phyloP scores from a whole-genome alignment of 2,888 invertebrate genomes.

The Sceliomorpha sp. region DNA sequence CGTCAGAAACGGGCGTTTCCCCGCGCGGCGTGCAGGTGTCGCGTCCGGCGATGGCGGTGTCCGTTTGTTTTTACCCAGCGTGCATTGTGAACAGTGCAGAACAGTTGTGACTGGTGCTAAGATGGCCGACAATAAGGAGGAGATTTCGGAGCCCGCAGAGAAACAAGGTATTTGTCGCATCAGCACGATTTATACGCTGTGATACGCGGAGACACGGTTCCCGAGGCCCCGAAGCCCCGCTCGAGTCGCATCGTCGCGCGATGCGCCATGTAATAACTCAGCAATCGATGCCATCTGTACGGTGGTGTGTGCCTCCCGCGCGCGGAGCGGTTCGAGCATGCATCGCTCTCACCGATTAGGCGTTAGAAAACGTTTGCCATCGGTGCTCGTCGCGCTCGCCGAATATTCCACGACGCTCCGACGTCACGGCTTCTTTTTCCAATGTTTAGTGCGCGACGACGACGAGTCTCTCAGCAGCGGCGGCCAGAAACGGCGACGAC shows the following conservation, averaged over 20 bases:
- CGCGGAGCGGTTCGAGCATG: slow-evolving; percentile 51
- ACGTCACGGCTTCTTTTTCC: too few relatives aligned
- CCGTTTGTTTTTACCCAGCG: slow-evolving; percentile 78
- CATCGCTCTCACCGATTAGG: slow-evolving; percentile 56
- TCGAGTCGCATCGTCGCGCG: slow-evolving; percentile 14
- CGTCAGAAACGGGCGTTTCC: slow-evolving; percentile 58
- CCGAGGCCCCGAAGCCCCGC: slow-evolving; percentile 1
- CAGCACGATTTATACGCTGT: slow-evolving; percentile 46
- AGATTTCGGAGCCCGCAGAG: slow-evolving; percentile 78
- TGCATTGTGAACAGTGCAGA: slow-evolving; percentile 76
- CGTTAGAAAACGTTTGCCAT: slow-evolving; percentile 18
- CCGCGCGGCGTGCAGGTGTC: slow-evolving; percentile 55
- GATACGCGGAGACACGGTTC: slow-evolving; percentile 21
- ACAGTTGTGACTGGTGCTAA: slow-evolving; percentile 76
- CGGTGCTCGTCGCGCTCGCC: not conserved
- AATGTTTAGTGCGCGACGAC: too few relatives aligned
- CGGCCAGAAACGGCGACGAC: too few relatives aligned
- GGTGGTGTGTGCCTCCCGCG: slow-evolving; percentile 53
- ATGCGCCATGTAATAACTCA: slow-evolving; percentile 55
- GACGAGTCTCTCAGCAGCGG: too few relatives aligned
- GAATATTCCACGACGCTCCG: slow-evolving; percentile 1
- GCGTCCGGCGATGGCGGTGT: slow-evolving; percentile 47
- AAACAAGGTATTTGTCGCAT: slow-evolving; percentile 77
- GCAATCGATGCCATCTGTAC: slow-evolving; percentile 72
- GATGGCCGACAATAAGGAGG: slow-evolving; percentile 81